These are phyloP conservation scores for Furnarius figulus DNA, from an alignment of 2,113 vertebrate genomes.

Conservation along the genomic window DNA sequence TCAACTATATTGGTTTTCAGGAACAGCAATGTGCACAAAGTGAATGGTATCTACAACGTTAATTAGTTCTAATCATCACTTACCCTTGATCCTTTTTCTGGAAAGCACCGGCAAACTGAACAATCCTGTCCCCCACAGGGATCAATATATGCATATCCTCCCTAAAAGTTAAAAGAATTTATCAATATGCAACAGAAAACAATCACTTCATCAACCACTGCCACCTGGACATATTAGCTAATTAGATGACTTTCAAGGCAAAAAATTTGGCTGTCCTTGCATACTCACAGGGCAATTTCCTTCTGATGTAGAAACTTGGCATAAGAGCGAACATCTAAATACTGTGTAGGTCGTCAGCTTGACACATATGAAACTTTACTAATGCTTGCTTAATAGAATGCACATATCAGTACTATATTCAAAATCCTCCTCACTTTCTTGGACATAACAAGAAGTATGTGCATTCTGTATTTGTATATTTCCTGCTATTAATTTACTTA, in stretches of 20 bases:
- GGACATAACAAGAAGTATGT: not conserved
- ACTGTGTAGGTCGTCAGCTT: not conserved
- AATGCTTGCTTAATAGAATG: not conserved
- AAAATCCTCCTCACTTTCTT: not conserved
- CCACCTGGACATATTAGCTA: not conserved
- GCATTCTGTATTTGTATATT: not conserved
- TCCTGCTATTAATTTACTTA: not conserved
- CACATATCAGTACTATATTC: not conserved
- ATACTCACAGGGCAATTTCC: not conserved
- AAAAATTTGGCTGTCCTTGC: not conserved
- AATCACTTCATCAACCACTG: not conserved
- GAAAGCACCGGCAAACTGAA: constrained; percentile 79
- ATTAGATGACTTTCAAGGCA: not conserved
- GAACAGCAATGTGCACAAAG: not conserved
- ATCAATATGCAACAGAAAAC: not conserved
- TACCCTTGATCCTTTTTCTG: constrained; percentile 84
- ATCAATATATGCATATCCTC: constrained; percentile 52
- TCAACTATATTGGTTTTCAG: not conserved
- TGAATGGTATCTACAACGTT: not conserved
- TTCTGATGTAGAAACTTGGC: not conserved
- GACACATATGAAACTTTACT: not conserved
- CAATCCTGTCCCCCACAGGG: constrained; percentile 81
- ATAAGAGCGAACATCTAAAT: not conserved
- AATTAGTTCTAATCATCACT: constrained; percentile 21
- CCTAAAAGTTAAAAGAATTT: constrained; percentile 46